Evolutionary conservation across 2,113 vertebrate species (phyloP).

Genomic region (Andinoacara biseriatus): DNA sequence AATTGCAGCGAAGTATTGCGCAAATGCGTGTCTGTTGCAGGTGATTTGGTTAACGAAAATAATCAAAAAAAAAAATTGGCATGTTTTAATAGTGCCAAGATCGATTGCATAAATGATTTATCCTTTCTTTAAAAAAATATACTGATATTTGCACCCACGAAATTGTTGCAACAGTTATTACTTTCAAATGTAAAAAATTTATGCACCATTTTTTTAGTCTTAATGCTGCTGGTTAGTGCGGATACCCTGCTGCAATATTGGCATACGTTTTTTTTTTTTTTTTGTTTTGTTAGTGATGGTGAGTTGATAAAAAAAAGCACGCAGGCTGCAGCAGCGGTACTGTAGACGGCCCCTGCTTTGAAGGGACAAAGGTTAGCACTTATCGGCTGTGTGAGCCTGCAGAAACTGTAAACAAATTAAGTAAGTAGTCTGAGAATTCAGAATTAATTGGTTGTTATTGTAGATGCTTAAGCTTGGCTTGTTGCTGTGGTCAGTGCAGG

Average conservation of each 20-base stretch:
- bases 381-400: conserved; percentile 66
- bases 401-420: conserved; percentile 71
- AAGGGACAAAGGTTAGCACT: conserved; percentile 76
- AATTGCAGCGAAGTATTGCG: background rate
- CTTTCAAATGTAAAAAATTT: background rate
- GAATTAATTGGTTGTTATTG: conserved; percentile 51
- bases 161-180: background rate
- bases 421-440: conserved; percentile 58
- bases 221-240: background rate
- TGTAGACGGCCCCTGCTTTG: conserved; percentile 53
- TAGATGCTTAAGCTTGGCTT: conserved; percentile 34
- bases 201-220: background rate
- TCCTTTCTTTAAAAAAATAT: background rate
- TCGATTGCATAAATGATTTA: background rate
- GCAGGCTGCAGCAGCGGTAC: conserved; percentile 29
- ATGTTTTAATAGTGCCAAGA: background rate
- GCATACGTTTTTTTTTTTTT: conserved; percentile 19
- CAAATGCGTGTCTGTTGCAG: background rate
- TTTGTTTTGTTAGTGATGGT: conserved; percentile 45
- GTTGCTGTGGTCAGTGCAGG: conserved; percentile 39
- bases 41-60: background rate
- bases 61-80: background rate
- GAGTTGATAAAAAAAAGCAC: conserved; percentile 42
- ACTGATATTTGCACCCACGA: background rate
- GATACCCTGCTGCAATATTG: conserved; percentile 5